A percentile compares a stretch with the other conserved stretches of the same genome.
These are phyloP conservation scores for Epistrophe grossulariae DNA, from an alignment of 2,888 invertebrate species.

Conservation along the genomic window DNA sequence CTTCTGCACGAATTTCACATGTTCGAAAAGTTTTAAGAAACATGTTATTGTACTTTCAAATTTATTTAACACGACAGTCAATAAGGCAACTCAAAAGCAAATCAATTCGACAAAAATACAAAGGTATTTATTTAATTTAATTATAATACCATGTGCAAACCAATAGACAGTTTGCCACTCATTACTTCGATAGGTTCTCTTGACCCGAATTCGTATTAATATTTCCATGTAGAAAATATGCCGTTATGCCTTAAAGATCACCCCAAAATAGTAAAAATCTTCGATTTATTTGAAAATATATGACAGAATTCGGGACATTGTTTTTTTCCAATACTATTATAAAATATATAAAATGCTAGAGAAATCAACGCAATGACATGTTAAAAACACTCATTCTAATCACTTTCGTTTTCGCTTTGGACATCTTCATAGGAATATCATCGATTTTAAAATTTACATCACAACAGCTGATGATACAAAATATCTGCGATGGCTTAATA, in stretches of 20 bases:
- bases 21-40: background rate
- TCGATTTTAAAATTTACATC: background rate
- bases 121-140: background rate
- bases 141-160: too few species aligned
- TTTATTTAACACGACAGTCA: background rate
- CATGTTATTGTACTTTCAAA: background rate
- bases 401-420: background rate
- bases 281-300: background rate
- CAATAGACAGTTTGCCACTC: too few species aligned
- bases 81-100: background rate
- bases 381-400: background rate
- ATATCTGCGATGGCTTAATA: background rate
- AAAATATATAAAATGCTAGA: background rate
- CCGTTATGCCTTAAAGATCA: background rate
- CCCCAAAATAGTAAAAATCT: background rate
- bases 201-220: background rate
- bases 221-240: background rate
- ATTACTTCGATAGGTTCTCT: too few species aligned
- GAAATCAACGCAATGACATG: too few species aligned
- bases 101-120: background rate
- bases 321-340: background rate
- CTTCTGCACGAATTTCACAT: too few species aligned
- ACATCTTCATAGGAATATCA: background rate
- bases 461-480: background rate
- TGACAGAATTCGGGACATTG: background rate